Evolutionary conservation across 1,140 invertebrate species (phyloP).

Genomic region (Temnothorax curvispinosus): DNA sequence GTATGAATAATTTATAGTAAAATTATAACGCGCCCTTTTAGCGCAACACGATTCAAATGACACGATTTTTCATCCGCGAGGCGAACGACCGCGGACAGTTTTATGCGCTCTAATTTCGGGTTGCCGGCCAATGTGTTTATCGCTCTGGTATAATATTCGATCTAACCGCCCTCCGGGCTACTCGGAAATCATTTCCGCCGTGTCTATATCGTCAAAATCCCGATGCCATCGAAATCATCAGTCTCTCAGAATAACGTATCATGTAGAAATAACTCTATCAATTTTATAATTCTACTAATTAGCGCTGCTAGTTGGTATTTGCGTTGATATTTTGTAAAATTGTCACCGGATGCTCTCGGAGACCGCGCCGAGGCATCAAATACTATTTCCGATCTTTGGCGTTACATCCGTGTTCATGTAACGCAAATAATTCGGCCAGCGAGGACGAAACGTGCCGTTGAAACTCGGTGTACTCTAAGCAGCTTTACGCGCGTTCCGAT

Average conservation of each 20-base stretch:
- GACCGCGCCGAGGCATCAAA: no score
- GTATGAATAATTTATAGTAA: slow-evolving; percentile 81
- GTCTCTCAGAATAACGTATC: not conserved
- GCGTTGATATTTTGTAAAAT: no score
- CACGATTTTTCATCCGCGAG: slow-evolving; percentile 75
- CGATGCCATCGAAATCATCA: not conserved
- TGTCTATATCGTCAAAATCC: not conserved
- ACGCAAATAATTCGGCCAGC: not conserved
- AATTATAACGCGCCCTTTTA: slow-evolving; percentile 72
- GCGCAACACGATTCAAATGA: slow-evolving; percentile 63
- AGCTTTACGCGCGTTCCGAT: slow-evolving; percentile 35
- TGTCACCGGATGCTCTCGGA: no score
- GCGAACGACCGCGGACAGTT: slow-evolving; percentile 70
- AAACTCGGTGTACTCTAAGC: slow-evolving; percentile 5
- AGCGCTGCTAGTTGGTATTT: no score
- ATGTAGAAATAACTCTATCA: not conserved
- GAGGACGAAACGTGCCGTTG: not conserved
- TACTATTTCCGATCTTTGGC: not conserved
- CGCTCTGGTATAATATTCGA: not conserved
- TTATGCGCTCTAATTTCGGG: slow-evolving; percentile 75
- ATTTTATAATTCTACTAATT: not conserved
- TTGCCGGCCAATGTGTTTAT: slow-evolving; percentile 56
- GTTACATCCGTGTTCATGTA: not conserved
- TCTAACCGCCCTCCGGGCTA: slow-evolving; percentile 5
- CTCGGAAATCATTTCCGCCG: slow-evolving; percentile 1